A percentile compares a stretch with the other conserved stretches of the same genome.
phyloP scores from a whole-genome alignment of 2,797 vertebrate genomes.

The Vipera ursinii region DNA sequence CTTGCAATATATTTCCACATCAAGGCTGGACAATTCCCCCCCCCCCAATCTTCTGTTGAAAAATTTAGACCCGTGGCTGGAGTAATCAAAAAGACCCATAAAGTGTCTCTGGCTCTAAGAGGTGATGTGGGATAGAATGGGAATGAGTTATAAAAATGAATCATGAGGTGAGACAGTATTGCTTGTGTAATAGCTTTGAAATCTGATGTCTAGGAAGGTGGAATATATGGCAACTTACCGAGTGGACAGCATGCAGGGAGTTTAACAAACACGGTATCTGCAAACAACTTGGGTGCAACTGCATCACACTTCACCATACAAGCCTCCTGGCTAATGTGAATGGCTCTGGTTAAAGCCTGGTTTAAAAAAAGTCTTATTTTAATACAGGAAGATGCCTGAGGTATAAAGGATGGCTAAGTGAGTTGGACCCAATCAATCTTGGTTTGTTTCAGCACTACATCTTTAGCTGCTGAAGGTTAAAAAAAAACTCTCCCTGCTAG shows the following conservation, averaged over 20 bases:
- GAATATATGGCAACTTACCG: conserved; percentile 66
- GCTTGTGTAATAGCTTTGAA: conserved; percentile 74
- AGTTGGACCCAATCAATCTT: conserved; percentile 77
- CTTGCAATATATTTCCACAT: conserved; percentile 54
- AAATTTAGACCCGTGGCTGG: conserved; percentile 76
- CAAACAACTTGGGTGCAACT: conserved; percentile 50
- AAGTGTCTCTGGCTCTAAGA: conserved; percentile 74
- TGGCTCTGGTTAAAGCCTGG: conserved; percentile 57
- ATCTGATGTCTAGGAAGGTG: conserved; percentile 61
- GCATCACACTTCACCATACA: conserved; percentile 39
- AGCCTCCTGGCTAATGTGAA: conserved; percentile 48
- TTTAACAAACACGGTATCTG: conserved; percentile 48
- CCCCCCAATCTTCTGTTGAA: conserved; percentile 73
- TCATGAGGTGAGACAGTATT: conserved; percentile 74
- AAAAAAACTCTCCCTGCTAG: conserved; percentile 62
- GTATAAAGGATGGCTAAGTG: conserved; percentile 74
- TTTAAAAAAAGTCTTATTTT: conserved; percentile 62
- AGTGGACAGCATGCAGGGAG: conserved; percentile 39
- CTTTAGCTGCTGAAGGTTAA: conserved; percentile 64
- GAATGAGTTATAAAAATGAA: conserved; percentile 81
- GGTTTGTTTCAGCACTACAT: conserved; percentile 74
- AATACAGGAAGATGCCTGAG: conserved; percentile 65
- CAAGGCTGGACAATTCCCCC: conserved; percentile 67
- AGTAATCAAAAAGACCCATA: conserved; percentile 81
- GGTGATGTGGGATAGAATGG: conserved; percentile 75